A percentile compares a stretch with the other conserved stretches of the same genome.
Evolutionary conservation across 2,113 vertebrate genomes (phyloP).

Genomic region (human): GRCh38 chr20:24896501-24897000

Average conservation of each 20-base stretch:
- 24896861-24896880: background rate
- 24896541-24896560: background rate
- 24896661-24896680: background rate
- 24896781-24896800: background rate
- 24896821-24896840: background rate
- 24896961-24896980: too few species aligned
- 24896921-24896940: background rate
- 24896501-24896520: background rate
- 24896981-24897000: too few species aligned
- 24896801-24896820: background rate
- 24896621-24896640: background rate
- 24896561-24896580: background rate
- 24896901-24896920: background rate
- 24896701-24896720: background rate
- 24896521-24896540: background rate
- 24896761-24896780: background rate
- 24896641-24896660: background rate
- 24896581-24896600: background rate
- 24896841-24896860: background rate
- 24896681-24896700: background rate
- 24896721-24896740: background rate
- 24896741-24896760: background rate
- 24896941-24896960: too few species aligned
- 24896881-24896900: background rate
- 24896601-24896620: background rate